These are phyloP conservation scores for Sclerurus mexicanus DNA, from an alignment of 2,113 vertebrate species.

Conservation along the genomic window DNA sequence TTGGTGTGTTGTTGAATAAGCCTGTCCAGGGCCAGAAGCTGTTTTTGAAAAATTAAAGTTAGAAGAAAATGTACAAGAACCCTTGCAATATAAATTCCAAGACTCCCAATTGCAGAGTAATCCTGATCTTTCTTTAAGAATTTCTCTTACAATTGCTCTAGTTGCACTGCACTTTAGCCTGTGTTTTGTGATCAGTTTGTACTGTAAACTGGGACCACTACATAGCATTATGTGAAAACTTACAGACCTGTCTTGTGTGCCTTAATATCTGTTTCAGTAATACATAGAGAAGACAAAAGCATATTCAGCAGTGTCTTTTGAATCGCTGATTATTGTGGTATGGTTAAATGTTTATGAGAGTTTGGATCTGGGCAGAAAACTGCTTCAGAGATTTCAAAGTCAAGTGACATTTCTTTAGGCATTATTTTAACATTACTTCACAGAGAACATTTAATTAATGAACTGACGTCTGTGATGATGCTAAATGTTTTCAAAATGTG, in stretches of 20 bases:
- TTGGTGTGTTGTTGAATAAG: background rate
- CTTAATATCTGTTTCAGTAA: background rate
- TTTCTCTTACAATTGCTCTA: background rate
- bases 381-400: background rate
- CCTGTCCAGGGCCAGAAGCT: background rate
- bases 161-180: background rate
- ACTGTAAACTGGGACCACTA: background rate
- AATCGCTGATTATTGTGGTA: background rate
- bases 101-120: background rate
- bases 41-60: background rate
- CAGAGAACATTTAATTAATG: background rate
- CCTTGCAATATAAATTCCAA: background rate
- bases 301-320: background rate
- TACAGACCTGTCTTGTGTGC: background rate
- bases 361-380: background rate
- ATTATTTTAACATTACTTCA: background rate
- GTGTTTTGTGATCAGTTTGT: background rate
- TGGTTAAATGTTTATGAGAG: background rate
- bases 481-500: background rate
- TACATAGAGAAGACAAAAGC: background rate
- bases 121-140: background rate
- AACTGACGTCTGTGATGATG: background rate
- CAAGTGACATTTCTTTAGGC: background rate
- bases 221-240: background rate
- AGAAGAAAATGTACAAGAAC: background rate